These are phyloP conservation scores for Sebastes aleutianus DNA, from an alignment of 2,797 vertebrate species.

Conservation along the genomic window DNA sequence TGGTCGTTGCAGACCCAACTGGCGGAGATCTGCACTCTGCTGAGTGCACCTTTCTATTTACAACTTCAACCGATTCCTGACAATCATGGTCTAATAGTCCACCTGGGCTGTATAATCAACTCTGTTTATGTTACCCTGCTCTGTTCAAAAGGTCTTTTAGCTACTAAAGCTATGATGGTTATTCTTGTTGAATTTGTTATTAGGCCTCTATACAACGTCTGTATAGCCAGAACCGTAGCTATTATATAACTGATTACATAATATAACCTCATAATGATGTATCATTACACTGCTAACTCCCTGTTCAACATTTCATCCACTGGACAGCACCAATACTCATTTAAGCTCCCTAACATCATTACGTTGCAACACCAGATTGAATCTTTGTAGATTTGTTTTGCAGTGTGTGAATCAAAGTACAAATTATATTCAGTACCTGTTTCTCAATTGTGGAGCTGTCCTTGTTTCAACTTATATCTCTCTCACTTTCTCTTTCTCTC, in stretches of 20 bases:
- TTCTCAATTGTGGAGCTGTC: not conserved
- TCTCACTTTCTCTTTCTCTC: not conserved
- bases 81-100: not conserved
- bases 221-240: not conserved
- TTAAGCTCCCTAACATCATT: conserved; percentile 7
- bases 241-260: conserved; percentile 23
- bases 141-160: not conserved
- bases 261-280: not conserved
- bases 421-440: not conserved
- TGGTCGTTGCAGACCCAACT: not conserved
- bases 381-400: not conserved
- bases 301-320: not conserved
- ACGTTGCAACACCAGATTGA: not conserved
- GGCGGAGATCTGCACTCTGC: not conserved
- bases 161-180: not conserved
- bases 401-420: not conserved
- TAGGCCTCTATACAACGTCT: not conserved
- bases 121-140: not conserved
- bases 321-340: not conserved
- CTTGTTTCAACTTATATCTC: not conserved
- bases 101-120: not conserved
- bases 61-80: not conserved
- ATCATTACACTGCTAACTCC: conserved; percentile 1
- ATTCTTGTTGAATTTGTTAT: conserved; percentile 9
- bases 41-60: not conserved